These are phyloP conservation scores for Corythornis vintsioides DNA, from an alignment of 2,113 vertebrate species.

Conservation along the genomic window DNA sequence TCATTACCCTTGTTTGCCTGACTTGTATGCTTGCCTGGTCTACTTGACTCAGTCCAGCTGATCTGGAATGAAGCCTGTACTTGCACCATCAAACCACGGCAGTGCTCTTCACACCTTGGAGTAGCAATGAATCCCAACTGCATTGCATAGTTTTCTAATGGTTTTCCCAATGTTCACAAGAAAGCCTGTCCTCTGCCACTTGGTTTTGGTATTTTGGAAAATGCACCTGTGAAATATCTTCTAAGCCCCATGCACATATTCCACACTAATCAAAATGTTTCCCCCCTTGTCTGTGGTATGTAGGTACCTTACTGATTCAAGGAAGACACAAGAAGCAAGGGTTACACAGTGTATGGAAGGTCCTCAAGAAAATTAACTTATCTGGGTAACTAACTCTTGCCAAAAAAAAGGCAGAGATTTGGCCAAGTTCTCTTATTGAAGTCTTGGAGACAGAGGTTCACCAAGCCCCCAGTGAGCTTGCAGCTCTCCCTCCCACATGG, in stretches of 20 bases:
- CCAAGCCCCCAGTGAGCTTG: neutral
- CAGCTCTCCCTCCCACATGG: neutral
- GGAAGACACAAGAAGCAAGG: neutral
- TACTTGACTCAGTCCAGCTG: neutral
- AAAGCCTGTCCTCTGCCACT: neutral
- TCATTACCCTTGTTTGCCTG: neutral
- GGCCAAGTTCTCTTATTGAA: neutral
- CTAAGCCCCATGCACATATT: neutral
- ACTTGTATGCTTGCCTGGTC: neutral
- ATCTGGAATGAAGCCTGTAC: neutral
- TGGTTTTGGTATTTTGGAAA: neutral
- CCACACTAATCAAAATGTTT: neutral
- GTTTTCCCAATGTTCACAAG: neutral
- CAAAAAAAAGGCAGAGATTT: neutral
- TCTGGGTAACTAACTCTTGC: neutral
- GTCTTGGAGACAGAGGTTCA: neutral
- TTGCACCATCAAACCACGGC: neutral
- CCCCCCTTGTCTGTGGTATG: fast-evolving
- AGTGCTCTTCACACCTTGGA: neutral
- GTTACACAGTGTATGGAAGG: neutral
- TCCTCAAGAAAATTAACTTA: neutral
- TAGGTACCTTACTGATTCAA: neutral
- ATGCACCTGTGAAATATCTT: neutral
- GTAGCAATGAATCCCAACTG: neutral
- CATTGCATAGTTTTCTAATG: neutral